Base-by-base conservation (phyloP, 2,888 invertebrate species). In the Phlogophora meticulosa region DNA sequence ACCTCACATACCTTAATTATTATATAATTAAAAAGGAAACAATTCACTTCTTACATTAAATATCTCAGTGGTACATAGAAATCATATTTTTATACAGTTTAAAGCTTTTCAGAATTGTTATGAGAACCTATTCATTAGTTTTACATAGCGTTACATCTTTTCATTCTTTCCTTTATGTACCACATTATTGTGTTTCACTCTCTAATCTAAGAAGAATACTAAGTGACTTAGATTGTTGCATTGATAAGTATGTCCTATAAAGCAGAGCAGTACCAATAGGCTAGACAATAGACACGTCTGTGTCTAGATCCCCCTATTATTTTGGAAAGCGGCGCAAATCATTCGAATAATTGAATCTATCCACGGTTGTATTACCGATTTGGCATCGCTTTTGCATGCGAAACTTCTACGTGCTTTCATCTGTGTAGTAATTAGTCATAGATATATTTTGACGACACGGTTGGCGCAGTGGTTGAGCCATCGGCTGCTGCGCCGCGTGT, bases 271-370 rank as follows among this genome's bases (percentile, higher is more conserved):
- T 45, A 40, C 28, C 28, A 28, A 28, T 4, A 28, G 5, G 28
- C 28, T 32, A 57, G 20, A 56, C 42, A 17, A 17, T 22, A 32
- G 22, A n/a, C 48, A 49, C 48, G 17, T 63, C 36, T 68, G 43
- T 52, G 15, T 63, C 32, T 68, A 53, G 17, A 46, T 69, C 42
- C 20, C n/a, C 34, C 28, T 28, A 46, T 10, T 46, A 22, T 48
- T 49, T 72, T 70, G 43, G 69, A 81, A 76, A 80, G 75, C 72
- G 68, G 17, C 64, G 15, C 48, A 24, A 72, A 75, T 64, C 34
- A 17, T 49, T 46, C 24, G 28, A 28, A 28, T 28, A 49, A 55
- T 51, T 59, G 20, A 49, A 48, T 38, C n/a, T 32, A 45, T 52
- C 60, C 22, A 55, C 22, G 40, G 72, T 40, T 77, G 58, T 13